These are phyloP conservation scores for Ditula angustiorana DNA, from an alignment of 2,888 invertebrate species.

Conservation along the genomic window DNA sequence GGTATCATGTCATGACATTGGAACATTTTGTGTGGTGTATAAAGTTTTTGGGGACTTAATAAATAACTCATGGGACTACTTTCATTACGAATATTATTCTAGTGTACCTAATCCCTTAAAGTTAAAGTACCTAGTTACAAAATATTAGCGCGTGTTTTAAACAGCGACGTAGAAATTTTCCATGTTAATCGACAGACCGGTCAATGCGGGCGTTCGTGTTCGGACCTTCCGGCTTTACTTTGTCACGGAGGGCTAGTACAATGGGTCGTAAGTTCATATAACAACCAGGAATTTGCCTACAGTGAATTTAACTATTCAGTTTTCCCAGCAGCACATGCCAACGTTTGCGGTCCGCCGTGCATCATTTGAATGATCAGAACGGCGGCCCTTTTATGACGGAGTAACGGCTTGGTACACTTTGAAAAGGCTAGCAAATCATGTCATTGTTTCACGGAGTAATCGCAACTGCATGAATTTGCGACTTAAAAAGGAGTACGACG, in stretches of 20 bases:
- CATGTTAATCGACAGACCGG: constrained; percentile 32
- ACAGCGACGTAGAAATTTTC: constrained; percentile 11
- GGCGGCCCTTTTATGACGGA: constrained; percentile 18
- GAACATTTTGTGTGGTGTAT: no score
- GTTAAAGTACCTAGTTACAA: constrained; percentile 1
- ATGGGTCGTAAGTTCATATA: constrained; percentile 70
- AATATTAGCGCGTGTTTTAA: constrained; percentile 16
- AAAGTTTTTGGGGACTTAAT: no score
- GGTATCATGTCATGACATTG: no score
- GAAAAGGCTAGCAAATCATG: constrained; percentile 13
- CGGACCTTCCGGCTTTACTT: constrained; percentile 53
- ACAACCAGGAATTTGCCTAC: constrained; percentile 60
- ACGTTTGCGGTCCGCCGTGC: constrained; percentile 22
- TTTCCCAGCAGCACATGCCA: constrained; percentile 52
- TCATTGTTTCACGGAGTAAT: constrained; percentile 19
- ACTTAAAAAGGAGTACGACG: neutral
- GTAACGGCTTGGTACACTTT: constrained; percentile 26
- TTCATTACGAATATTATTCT: no score
- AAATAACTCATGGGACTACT: no score
- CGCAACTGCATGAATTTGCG: neutral
- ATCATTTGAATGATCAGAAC: constrained; percentile 27
- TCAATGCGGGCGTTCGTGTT: constrained; percentile 43
- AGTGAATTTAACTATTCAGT: constrained; percentile 75
- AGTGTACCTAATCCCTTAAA: neutral
- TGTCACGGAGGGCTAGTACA: constrained; percentile 61